Conservation (phyloP, 2,113 vertebrate genomes). For the Bubo blakistoni region DNA sequence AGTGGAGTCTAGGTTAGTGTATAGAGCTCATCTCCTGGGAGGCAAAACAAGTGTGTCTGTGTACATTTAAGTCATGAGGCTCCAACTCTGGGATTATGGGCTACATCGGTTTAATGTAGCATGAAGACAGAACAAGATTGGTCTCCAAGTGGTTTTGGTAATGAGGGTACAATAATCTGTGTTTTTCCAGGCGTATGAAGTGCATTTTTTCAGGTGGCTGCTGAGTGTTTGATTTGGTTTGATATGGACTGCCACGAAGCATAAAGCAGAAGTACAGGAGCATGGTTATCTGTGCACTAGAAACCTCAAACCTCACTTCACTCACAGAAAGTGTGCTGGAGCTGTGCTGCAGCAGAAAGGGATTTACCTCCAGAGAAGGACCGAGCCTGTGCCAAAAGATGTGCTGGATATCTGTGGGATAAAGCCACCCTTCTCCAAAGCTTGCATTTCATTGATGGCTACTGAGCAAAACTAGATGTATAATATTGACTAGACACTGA, state of each 20-base stretch:
- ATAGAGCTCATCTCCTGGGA: neutral
- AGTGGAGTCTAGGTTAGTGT: neutral
- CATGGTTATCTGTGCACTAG: neutral
- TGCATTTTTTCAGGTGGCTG: neutral
- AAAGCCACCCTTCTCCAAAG: neutral
- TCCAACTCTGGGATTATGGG: neutral
- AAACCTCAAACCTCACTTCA: neutral
- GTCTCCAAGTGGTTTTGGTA: neutral
- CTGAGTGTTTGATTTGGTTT: neutral
- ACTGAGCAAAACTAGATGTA: neutral
- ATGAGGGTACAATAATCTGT: neutral
- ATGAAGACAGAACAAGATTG: neutral
- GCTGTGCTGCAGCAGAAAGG: neutral
- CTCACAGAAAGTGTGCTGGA: neutral
- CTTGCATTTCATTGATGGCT: neutral
- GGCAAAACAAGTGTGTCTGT: neutral
- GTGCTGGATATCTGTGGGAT: neutral
- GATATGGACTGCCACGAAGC: neutral
- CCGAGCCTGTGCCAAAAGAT: neutral
- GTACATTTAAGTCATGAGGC: neutral
- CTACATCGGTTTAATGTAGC: neutral
- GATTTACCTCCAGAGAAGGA: neutral
- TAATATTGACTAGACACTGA: neutral
- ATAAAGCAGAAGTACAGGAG: neutral
- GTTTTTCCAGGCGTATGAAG: neutral